phyloP scores from a whole-genome alignment of 1,140 invertebrate species.

The Drosophila novamexicana region DNA sequence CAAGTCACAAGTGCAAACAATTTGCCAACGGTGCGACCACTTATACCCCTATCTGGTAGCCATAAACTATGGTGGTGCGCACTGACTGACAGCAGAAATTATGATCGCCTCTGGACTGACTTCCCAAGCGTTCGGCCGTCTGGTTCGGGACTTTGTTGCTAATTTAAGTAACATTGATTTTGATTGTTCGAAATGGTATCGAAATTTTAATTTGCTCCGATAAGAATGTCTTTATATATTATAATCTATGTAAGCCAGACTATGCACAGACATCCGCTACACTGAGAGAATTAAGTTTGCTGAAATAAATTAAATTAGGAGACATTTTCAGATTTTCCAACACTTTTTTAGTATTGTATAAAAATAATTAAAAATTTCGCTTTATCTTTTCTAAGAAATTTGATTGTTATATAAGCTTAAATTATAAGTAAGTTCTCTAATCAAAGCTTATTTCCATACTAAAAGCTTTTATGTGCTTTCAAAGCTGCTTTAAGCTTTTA shows the following conservation, averaged over 20 bases:
- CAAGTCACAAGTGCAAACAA: conserved; percentile 36
- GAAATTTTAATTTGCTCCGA: conserved; percentile 15
- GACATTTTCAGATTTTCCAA: no score
- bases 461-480: no score
- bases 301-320: no score
- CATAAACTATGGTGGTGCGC: conserved; percentile 49
- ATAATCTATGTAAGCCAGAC: background rate
- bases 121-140: background rate
- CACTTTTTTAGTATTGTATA: no score
- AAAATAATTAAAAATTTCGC: no score
- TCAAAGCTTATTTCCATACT: no score
- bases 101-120: conserved; percentile 3
- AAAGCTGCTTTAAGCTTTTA: no score
- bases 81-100: conserved; percentile 63
- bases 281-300: background rate
- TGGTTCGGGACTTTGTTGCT: background rate
- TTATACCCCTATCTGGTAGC: conserved; percentile 34
- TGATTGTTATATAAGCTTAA: no score
- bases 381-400: no score
- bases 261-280: no score
- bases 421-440: no score
- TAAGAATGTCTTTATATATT: background rate
- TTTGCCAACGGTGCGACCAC: background rate
- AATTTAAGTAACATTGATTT: conserved; percentile 14
- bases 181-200: conserved; percentile 6